Conservation (phyloP, 2,888 invertebrate species). For the Polylopha cassiicola region DNA sequence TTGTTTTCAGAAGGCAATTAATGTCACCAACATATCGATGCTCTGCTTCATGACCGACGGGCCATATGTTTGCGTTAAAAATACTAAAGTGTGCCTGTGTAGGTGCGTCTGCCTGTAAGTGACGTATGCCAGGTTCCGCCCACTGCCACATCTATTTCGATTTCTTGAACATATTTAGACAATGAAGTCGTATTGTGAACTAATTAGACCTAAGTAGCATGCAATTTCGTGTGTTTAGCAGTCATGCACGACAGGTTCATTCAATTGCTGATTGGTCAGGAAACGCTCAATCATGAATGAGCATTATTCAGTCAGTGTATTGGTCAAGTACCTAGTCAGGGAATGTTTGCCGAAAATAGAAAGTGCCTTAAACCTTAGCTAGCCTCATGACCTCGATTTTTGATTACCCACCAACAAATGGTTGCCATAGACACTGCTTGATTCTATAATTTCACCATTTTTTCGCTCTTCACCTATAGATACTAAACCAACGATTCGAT, state of each 20-base stretch:
- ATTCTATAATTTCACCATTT: conserved; percentile 24
- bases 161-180: conserved; percentile 12
- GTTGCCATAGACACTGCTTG: conserved; percentile 40
- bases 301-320: conserved; percentile 8
- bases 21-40: conserved; percentile 39
- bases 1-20: conserved; percentile 7
- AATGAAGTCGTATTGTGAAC: conserved; percentile 4
- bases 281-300: conserved; percentile 7
- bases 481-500: conserved; percentile 22
- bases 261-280: conserved; percentile 6
- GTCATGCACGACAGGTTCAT: conserved; percentile 8
- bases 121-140: conserved; percentile 64
- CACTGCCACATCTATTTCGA: conserved; percentile 37
- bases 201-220: conserved; percentile 4
- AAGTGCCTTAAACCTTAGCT: conserved; percentile 27
- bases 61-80: conserved; percentile 72
- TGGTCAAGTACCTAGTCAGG: conserved; percentile 8
- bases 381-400: conserved; percentile 40
- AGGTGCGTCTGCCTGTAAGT: conserved; percentile 48
- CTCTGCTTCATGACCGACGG: conserved; percentile 43
- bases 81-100: conserved; percentile 49
- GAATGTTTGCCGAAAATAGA: conserved; percentile 28
- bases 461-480: conserved; percentile 26
- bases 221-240: conserved; percentile 1
- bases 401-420: conserved; percentile 35